Evolutionary conservation across 2,113 vertebrate genomes (phyloP).

Genomic region (Oxygymnocypris stewartii): DNA sequence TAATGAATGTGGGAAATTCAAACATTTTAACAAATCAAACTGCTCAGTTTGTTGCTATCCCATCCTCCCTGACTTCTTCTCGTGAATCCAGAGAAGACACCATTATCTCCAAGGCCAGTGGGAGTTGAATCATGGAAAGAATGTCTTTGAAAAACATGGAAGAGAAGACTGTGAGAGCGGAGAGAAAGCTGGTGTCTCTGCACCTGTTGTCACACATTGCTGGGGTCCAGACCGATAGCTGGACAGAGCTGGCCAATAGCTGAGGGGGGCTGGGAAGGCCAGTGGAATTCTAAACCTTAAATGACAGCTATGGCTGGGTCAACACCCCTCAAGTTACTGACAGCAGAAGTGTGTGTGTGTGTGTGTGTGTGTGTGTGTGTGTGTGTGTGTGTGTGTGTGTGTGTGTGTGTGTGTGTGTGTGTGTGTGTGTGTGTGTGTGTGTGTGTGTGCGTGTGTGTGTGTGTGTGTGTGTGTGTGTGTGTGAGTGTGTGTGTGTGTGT

Average conservation of each 20-base stretch:
- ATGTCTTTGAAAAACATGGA: constrained; percentile 53
- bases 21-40: background rate
- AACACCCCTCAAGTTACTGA: constrained; percentile 69
- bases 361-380: background rate
- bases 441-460: no score
- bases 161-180: constrained; percentile 38
- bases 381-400: no score
- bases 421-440: no score
- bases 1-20: background rate
- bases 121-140: constrained; percentile 49
- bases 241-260: constrained; percentile 57
- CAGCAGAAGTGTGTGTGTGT: constrained; percentile 55
- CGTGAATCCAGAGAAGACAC: constrained; percentile 32
- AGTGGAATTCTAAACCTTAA: constrained; percentile 67
- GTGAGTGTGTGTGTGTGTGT: no score
- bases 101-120: constrained; percentile 47
- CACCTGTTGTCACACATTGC: constrained; percentile 75
- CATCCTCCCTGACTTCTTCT: constrained; percentile 30
- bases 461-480: no score
- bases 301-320: constrained; percentile 74
- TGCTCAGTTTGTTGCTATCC: background rate
- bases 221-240: constrained; percentile 61
- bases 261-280: constrained; percentile 34
- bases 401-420: no score
- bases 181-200: constrained; percentile 53